Evolutionary conservation across 2,113 vertebrate species (phyloP).

Genomic region (Corythoichthys haematopterus): DNA sequence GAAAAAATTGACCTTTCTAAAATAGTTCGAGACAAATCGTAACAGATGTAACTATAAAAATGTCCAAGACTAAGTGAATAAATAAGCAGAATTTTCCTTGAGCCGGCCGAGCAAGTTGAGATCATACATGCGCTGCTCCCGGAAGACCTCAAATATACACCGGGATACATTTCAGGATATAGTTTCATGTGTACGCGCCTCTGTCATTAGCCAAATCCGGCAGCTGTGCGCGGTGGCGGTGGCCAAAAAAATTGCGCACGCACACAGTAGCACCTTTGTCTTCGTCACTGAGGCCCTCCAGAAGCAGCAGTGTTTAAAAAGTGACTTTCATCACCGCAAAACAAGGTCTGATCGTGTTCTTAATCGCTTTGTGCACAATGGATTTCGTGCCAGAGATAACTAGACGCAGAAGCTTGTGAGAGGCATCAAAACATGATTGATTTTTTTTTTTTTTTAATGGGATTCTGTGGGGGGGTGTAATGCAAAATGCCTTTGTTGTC

Average conservation of each 20-base stretch:
- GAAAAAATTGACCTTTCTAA: not conserved
- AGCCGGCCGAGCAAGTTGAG: not conserved
- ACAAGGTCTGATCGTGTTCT: not conserved
- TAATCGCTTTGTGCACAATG: not conserved
- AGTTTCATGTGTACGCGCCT: not conserved
- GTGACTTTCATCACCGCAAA: not conserved
- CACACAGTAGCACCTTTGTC: not conserved
- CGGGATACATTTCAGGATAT: not conserved
- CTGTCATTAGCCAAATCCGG: slow-evolving; percentile 5
- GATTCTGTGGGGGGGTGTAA: not conserved
- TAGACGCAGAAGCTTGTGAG: not conserved
- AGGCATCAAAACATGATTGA: not conserved
- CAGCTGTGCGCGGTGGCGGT: slow-evolving; percentile 2
- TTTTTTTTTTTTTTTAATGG: not conserved
- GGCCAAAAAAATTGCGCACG: not conserved
- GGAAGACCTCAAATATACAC: not conserved
- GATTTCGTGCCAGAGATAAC: not conserved
- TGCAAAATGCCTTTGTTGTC: slow-evolving; percentile 3
- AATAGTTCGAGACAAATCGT: not conserved
- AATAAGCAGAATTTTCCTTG: not conserved
- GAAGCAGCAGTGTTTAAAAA: not conserved
- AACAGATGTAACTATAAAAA: not conserved
- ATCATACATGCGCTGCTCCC: not conserved
- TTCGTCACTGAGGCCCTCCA: not conserved
- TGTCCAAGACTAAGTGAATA: not conserved